phyloP scores from a whole-genome alignment of 2,797 vertebrate genomes.

The Tadarida brasiliensis region DNA sequence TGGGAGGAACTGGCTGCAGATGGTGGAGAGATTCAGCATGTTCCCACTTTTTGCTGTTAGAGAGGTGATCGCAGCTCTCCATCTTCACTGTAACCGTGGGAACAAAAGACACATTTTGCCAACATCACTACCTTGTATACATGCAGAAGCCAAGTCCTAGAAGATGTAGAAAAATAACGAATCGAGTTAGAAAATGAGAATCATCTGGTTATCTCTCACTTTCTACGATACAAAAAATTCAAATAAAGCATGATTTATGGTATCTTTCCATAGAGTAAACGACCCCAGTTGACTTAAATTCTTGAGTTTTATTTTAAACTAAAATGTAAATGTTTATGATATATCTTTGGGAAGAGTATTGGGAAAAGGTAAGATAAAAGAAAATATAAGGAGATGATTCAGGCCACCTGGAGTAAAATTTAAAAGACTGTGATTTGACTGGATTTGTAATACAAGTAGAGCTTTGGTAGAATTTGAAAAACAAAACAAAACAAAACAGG shows the following conservation, averaged over 20 bases:
- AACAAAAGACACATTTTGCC: fast-evolving
- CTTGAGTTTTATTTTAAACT: conserved; percentile 24
- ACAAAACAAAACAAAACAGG: too few species aligned
- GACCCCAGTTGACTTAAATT: background rate
- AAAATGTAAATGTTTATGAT: background rate
- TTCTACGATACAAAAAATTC: background rate
- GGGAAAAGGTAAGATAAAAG: background rate
- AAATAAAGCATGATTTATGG: background rate
- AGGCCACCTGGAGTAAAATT: background rate
- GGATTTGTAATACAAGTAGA: background rate
- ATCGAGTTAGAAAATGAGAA: background rate
- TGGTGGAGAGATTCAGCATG: fast-evolving
- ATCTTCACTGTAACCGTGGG: background rate
- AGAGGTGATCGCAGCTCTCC: background rate
- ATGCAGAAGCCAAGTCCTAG: background rate
- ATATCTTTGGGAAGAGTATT: background rate
- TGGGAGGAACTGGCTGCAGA: too few species aligned
- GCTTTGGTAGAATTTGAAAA: background rate
- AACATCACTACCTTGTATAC: too few species aligned
- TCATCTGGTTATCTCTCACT: background rate
- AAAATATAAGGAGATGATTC: background rate
- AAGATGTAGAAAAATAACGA: background rate
- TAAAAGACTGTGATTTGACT: background rate
- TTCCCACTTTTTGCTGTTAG: background rate
- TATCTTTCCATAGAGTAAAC: background rate